Percentiles rank a stretch among this genome's conserved stretches.
Conservation (phyloP, 2,797 vertebrate species). For the Chromis chromis region DNA sequence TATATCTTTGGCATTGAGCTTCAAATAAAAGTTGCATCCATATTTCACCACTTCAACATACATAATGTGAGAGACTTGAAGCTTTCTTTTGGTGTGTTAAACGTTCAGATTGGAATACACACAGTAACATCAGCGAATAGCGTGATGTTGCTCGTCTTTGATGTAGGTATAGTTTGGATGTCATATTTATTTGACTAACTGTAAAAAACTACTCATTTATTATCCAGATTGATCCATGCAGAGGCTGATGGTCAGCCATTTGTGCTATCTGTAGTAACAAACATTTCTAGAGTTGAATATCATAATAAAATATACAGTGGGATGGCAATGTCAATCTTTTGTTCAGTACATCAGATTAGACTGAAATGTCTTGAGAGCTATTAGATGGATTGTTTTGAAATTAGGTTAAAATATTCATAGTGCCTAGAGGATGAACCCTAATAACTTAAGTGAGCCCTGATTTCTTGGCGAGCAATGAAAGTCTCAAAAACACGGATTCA, state of each 20-base stretch:
- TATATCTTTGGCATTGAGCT: constrained; percentile 8
- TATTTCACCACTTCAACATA: constrained; percentile 13
- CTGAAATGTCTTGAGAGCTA: no score
- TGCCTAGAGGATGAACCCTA: no score
- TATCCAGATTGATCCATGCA: neutral
- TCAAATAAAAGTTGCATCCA: constrained; percentile 28
- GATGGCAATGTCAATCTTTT: no score
- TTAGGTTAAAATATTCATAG: neutral
- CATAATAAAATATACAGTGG: no score
- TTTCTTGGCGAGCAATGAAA: no score
- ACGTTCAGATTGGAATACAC: neutral
- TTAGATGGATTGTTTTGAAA: neutral
- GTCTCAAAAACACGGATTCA: no score
- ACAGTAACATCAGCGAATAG: neutral
- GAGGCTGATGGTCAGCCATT: neutral
- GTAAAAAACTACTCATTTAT: neutral
- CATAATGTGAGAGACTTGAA: neutral
- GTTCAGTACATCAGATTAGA: no score
- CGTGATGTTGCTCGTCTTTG: constrained; percentile 2
- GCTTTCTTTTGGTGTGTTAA: neutral
- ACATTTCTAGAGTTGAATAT: no score
- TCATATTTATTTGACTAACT: neutral
- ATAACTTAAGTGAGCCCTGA: no score
- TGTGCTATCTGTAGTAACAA: no score
- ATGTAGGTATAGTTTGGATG: neutral